Percentiles rank a stretch among this genome's conserved stretches.
Conservation (phyloP, 2,888 invertebrate species). For the Achlya flavicornis region DNA sequence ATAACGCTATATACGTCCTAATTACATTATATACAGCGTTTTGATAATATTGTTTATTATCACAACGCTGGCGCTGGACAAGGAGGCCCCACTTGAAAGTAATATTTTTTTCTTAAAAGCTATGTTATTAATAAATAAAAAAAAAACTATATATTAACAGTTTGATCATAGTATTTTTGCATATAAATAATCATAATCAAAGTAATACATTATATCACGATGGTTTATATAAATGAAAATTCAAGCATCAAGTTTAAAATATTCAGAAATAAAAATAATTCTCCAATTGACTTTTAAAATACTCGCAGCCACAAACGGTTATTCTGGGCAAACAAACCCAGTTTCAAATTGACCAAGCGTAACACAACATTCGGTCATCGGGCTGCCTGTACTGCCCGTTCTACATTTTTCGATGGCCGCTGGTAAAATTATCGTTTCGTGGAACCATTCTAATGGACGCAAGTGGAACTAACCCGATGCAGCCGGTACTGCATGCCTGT, state of each 20-base stretch:
- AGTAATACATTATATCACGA: too few relatives aligned
- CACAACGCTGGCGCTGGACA: too few relatives aligned
- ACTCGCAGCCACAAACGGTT: conserved; percentile 3
- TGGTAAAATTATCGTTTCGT: conserved; percentile 5
- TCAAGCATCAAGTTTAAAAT: not conserved
- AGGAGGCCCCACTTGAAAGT: too few relatives aligned
- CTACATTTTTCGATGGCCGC: not conserved
- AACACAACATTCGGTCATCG: not conserved
- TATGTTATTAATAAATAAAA: too few relatives aligned
- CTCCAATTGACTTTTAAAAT: not conserved
- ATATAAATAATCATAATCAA: too few relatives aligned
- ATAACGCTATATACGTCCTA: too few relatives aligned
- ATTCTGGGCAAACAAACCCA: not conserved
- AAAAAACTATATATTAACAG: too few relatives aligned
- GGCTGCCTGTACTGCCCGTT: not conserved
- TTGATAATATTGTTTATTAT: too few relatives aligned
- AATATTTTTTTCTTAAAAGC: too few relatives aligned
- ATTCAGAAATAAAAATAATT: not conserved
- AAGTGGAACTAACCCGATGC: conserved; percentile 2
- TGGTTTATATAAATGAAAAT: too few relatives aligned
- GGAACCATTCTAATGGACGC: conserved; percentile 2
- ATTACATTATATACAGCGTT: too few relatives aligned
- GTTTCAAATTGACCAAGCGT: conserved; percentile 5
- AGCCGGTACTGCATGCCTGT: not conserved
- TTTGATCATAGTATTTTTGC: too few relatives aligned